phyloP scores from a whole-genome alignment of 2,888 invertebrate species.

The Spisula solida region DNA sequence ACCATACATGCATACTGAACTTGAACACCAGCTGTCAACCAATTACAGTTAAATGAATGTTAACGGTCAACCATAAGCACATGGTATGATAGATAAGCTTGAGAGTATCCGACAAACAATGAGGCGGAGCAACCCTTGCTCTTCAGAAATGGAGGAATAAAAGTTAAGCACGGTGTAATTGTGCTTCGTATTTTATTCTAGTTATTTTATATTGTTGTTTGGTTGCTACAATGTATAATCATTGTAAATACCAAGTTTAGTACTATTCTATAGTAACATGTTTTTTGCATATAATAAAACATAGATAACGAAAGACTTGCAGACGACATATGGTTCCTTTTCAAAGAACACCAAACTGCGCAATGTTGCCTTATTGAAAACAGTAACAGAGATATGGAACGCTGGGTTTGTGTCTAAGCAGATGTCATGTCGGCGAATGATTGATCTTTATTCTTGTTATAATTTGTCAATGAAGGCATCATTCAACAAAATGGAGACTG shows the following conservation, averaged over 20 bases:
- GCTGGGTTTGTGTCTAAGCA: not conserved
- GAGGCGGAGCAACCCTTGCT: not conserved
- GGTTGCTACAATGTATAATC: too few species aligned
- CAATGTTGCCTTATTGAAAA: not conserved
- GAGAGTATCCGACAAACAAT: not conserved
- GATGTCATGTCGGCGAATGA: constrained; percentile 34
- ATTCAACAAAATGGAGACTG: not conserved
- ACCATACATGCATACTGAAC: too few species aligned
- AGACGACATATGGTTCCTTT: not conserved
- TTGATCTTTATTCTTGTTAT: constrained; percentile 31
- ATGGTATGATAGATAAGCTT: too few species aligned
- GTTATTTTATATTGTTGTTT: too few species aligned
- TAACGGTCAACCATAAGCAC: too few species aligned
- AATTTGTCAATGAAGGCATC: constrained; percentile 29
- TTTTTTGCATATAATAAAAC: not conserved
- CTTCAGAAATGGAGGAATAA: not conserved
- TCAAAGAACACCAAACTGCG: not conserved
- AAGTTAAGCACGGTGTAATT: too few species aligned
- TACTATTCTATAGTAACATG: not conserved
- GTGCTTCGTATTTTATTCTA: too few species aligned
- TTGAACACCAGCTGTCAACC: too few species aligned
- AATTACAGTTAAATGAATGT: too few species aligned
- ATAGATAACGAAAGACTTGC: not conserved
- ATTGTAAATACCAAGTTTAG: too few species aligned
- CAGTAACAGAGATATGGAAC: not conserved